phyloP scores from a whole-genome alignment of 2,113 vertebrate species.

The Cottus gobio region DNA sequence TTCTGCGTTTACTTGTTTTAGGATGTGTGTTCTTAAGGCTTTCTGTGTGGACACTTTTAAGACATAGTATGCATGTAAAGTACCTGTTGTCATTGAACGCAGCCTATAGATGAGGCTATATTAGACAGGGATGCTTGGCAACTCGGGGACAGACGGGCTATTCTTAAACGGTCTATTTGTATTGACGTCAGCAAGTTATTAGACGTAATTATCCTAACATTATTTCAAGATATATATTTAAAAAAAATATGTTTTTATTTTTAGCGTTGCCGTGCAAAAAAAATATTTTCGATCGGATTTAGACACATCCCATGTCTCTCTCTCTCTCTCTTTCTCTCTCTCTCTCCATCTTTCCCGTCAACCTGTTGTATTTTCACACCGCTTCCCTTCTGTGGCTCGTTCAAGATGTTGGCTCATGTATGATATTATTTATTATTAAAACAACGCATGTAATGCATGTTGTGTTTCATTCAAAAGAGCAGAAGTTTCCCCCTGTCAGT shows the following conservation, averaged over 20 bases:
- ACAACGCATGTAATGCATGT: not conserved
- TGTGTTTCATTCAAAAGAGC: not conserved
- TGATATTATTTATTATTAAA: not conserved
- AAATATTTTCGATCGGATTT: constrained; percentile 24
- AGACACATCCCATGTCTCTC: constrained; percentile 16
- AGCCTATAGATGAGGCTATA: constrained; percentile 57
- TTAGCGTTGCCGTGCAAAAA: constrained; percentile 18
- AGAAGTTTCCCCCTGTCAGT: not conserved
- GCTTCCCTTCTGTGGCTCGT: not conserved
- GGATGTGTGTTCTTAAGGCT: constrained; percentile 11
- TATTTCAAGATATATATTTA: constrained; percentile 43
- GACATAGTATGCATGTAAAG: constrained; percentile 12
- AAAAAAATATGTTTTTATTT: constrained; percentile 45
- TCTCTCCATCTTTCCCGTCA: constrained; percentile 1
- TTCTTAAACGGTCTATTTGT: constrained; percentile 70
- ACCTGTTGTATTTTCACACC: constrained; percentile 1
- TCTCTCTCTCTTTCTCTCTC: not conserved
- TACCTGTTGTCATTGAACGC: constrained; percentile 57
- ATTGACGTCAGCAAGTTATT: constrained; percentile 69
- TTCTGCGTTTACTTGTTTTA: not conserved
- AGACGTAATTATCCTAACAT: constrained; percentile 54
- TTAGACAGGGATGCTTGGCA: constrained; percentile 72
- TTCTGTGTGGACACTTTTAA: not conserved
- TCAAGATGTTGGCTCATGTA: not conserved
- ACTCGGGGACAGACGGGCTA: constrained; percentile 69